Evolutionary conservation across 2,888 invertebrate genomes (phyloP).

Genomic region (Metalampra italica): DNA sequence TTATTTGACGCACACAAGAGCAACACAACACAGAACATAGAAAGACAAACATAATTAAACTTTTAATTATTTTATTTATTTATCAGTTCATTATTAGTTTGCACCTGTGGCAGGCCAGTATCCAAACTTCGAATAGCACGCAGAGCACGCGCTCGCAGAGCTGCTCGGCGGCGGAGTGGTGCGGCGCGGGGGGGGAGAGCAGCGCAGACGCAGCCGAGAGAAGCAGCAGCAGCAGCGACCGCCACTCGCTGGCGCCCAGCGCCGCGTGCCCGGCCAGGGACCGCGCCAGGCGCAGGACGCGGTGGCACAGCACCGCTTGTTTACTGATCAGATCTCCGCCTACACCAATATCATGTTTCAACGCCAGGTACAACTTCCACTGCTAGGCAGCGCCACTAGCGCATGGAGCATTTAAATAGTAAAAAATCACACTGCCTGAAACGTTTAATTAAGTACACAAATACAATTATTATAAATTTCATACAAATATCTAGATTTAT

Average conservation of each 20-base stretch:
- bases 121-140: constrained; percentile 92
- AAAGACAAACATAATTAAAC: too few relatives aligned
- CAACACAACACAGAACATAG: too few relatives aligned
- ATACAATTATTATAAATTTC: too few relatives aligned
- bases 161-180: constrained; percentile 97
- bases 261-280: constrained; percentile 73
- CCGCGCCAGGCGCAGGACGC: constrained; percentile 91
- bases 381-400: too few relatives aligned
- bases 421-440: too few relatives aligned
- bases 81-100: background rate
- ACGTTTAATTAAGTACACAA: too few relatives aligned
- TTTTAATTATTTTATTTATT: too few relatives aligned
- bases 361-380: too few relatives aligned
- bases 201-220: constrained; percentile 91
- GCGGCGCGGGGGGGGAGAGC: constrained; percentile 93
- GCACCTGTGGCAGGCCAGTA: constrained; percentile 77
- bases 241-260: constrained; percentile 94
- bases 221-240: constrained; percentile 90
- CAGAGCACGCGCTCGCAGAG: constrained; percentile 95
- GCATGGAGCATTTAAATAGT: too few relatives aligned
- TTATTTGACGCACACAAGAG: too few relatives aligned
- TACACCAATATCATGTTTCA: constrained; percentile 38
- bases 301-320: constrained; percentile 95
- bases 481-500: too few relatives aligned
- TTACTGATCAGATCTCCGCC: constrained; percentile 94